These are phyloP conservation scores for Cataglyphis rosenhaueri DNA, from an alignment of 2,888 invertebrate species.

Conservation along the genomic window DNA sequence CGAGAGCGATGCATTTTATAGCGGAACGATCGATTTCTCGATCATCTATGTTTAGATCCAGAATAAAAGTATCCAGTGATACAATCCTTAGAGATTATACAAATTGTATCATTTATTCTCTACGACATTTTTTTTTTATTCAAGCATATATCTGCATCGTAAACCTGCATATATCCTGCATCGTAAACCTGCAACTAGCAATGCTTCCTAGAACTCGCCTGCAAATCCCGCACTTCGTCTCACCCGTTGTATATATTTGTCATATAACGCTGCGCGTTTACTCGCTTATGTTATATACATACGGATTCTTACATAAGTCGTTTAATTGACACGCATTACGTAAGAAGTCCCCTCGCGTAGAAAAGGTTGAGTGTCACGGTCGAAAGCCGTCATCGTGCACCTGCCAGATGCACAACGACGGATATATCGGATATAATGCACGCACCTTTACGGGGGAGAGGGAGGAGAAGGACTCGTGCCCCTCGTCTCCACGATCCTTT, in stretches of 20 bases:
- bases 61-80: background rate
- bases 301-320: constrained; percentile 61
- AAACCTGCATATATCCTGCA: background rate
- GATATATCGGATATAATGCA: constrained; percentile 9
- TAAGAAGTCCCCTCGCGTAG: constrained; percentile 40
- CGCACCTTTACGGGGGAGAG: constrained; percentile 16
- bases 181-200: background rate
- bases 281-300: constrained; percentile 53
- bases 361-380: constrained; percentile 78
- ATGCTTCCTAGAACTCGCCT: background rate
- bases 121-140: background rate
- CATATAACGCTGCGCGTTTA: constrained; percentile 20
- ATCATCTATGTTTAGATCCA: background rate
- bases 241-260: background rate
- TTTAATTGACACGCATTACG: constrained; percentile 64
- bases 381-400: constrained; percentile 60
- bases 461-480: constrained; percentile 11
- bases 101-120: background rate
- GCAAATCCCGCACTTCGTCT: background rate
- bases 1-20: constrained; percentile 30
- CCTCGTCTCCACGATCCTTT: constrained; percentile 47
- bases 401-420: constrained; percentile 47
- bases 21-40: constrained; percentile 33
- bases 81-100: background rate
- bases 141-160: background rate